These are phyloP conservation scores for Augochlora pura DNA, from an alignment of 1,140 invertebrate genomes.

Conservation along the genomic window DNA sequence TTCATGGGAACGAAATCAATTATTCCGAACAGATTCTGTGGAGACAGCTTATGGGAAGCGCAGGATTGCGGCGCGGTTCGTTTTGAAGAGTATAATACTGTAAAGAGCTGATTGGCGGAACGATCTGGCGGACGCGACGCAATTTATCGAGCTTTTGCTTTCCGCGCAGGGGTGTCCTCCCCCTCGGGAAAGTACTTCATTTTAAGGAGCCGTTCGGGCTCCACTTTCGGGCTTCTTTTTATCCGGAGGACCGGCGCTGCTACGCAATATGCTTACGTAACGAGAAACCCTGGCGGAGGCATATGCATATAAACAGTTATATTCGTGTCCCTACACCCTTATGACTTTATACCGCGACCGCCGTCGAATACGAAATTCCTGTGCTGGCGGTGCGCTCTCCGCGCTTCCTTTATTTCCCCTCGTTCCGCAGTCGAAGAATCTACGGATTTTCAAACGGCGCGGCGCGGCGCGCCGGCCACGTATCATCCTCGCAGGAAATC, in stretches of 20 bases:
- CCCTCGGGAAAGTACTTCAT: slow-evolving; percentile 26
- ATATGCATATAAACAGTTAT: slow-evolving; percentile 59
- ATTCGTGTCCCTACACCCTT: slow-evolving; percentile 55
- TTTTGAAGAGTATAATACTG: background rate
- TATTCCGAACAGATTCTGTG: too few relatives aligned
- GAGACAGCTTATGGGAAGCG: too few relatives aligned
- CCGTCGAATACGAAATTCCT: slow-evolving; percentile 64
- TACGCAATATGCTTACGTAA: slow-evolving; percentile 63
- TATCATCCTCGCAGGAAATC: background rate
- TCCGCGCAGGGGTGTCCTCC: background rate
- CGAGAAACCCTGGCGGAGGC: slow-evolving; percentile 24
- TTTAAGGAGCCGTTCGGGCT: slow-evolving; percentile 36
- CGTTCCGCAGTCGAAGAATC: slow-evolving; percentile 12
- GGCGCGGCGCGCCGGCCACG: background rate
- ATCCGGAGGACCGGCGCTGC: slow-evolving; percentile 53
- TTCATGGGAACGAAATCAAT: too few relatives aligned
- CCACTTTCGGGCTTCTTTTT: slow-evolving; percentile 38
- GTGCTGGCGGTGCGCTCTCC: background rate
- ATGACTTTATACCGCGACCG: slow-evolving; percentile 60
- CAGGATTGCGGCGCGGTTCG: too few relatives aligned
- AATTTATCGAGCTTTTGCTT: slow-evolving; percentile 1
- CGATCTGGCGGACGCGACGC: background rate
- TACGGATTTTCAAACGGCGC: slow-evolving; percentile 7
- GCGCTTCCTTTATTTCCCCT: slow-evolving; percentile 5
- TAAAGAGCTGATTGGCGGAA: slow-evolving; percentile 1